Percentiles rank a stretch among this genome's conserved stretches.
Conservation (phyloP, 2,113 vertebrate genomes). For the Cynopterus brachyotis region DNA sequence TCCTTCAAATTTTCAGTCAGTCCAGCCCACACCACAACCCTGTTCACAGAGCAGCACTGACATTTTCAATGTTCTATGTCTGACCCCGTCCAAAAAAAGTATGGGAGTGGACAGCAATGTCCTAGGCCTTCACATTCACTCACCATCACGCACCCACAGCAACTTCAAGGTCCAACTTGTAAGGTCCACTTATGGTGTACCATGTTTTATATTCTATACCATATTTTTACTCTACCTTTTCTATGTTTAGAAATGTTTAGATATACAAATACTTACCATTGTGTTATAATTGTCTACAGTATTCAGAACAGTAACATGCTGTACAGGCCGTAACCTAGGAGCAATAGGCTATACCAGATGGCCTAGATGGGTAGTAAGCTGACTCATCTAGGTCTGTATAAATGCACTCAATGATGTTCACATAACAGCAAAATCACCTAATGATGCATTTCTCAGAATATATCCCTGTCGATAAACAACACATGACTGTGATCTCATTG, state of each 20-base stretch:
- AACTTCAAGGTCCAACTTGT: background rate
- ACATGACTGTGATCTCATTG: background rate
- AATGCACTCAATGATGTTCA: background rate
- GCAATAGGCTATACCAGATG: background rate
- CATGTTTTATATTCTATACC: background rate
- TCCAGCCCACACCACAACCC: background rate
- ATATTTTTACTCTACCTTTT: background rate
- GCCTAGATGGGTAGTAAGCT: background rate
- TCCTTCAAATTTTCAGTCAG: background rate
- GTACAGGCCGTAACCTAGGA: background rate
- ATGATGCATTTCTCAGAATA: background rate
- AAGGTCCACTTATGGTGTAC: background rate
- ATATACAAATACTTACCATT: background rate
- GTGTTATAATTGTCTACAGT: background rate
- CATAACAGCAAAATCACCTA: background rate
- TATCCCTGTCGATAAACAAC: background rate
- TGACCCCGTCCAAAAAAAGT: background rate
- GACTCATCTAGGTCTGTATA: background rate
- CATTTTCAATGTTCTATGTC: background rate
- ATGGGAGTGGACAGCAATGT: background rate
- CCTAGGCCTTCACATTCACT: background rate
- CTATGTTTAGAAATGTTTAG: background rate
- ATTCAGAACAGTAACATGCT: background rate
- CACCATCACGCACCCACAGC: no score
- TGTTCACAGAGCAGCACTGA: background rate